Percentiles rank a stretch among this genome's conserved stretches.
These are phyloP conservation scores for Gymnothorax reevesii DNA, from an alignment of 2,797 vertebrate species.

Conservation along the genomic window DNA sequence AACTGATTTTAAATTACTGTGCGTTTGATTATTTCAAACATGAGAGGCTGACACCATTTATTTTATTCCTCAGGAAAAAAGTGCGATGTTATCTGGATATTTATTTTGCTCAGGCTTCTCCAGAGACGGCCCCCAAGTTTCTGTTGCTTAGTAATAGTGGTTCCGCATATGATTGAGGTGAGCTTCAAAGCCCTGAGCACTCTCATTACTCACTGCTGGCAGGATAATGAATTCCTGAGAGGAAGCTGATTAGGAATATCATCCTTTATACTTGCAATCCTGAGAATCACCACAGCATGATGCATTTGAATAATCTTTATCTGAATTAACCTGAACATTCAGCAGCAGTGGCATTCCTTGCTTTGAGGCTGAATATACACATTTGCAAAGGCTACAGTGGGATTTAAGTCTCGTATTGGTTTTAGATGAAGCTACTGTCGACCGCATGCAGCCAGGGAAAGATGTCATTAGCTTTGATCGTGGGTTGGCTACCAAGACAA, in stretches of 20 bases:
- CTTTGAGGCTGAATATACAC: conserved; percentile 38
- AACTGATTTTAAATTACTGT: background rate
- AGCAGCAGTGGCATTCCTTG: background rate
- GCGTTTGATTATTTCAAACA: conserved; percentile 15
- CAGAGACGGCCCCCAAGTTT: conserved; percentile 67
- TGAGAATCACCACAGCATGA: conserved; percentile 39
- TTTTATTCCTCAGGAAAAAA: background rate
- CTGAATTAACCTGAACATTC: conserved; percentile 36
- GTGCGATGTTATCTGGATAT: background rate
- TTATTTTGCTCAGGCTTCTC: conserved; percentile 38
- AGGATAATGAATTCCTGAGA: conserved; percentile 76
- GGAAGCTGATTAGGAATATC: conserved; percentile 69
- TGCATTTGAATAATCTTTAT: conserved; percentile 34
- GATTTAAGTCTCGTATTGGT: conserved; percentile 38
- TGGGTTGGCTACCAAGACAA: background rate
- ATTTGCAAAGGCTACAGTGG: conserved; percentile 35
- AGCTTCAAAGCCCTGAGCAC: conserved; percentile 78
- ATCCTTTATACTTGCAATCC: conserved; percentile 56
- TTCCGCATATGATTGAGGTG: conserved; percentile 72
- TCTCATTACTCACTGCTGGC: conserved; percentile 71
- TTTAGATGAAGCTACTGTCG: conserved; percentile 4
- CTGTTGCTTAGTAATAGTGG: conserved; percentile 78
- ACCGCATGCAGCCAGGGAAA: background rate
- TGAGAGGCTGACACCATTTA: conserved; percentile 31
- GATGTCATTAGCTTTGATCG: background rate